phyloP scores from a whole-genome alignment of 2,113 vertebrate species.

The Nothocercus julius region DNA sequence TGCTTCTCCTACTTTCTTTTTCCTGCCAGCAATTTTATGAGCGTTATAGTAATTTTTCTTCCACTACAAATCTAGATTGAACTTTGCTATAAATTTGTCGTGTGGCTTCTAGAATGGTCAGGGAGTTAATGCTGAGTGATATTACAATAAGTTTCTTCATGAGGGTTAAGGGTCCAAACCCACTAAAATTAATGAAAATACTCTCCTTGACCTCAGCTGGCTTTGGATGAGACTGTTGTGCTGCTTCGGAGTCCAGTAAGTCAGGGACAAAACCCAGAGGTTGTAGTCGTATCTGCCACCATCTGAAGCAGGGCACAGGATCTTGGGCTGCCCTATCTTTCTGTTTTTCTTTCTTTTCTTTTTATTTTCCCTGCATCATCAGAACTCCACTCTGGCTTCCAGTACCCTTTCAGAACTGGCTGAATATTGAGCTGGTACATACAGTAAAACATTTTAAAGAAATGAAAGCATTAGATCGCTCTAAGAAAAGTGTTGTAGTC shows the following conservation, averaged over 20 bases:
- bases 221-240: constrained; percentile 35
- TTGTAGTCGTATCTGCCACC: constrained; percentile 12
- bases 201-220: constrained; percentile 40
- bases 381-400: not conserved
- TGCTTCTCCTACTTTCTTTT: not conserved
- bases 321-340: not conserved
- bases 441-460: not conserved
- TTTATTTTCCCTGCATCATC: not conserved
- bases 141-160: constrained; percentile 22
- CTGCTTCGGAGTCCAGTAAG: constrained; percentile 13
- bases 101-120: not conserved
- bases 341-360: not conserved
- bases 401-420: not conserved
- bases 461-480: not conserved
- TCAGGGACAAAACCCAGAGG: not conserved
- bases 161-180: constrained; percentile 28
- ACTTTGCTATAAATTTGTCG: constrained; percentile 8
- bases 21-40: not conserved
- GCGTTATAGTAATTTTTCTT: not conserved
- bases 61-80: not conserved
- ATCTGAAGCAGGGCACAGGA: constrained; percentile 27
- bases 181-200: constrained; percentile 51
- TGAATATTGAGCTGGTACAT: not conserved
- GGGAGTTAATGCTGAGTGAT: constrained; percentile 4
- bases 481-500: not conserved